Percentiles rank a stretch among this genome's conserved stretches.
Evolutionary conservation across 2,888 invertebrate species (phyloP).

Genomic region (Sinhomidia bicolor): DNA sequence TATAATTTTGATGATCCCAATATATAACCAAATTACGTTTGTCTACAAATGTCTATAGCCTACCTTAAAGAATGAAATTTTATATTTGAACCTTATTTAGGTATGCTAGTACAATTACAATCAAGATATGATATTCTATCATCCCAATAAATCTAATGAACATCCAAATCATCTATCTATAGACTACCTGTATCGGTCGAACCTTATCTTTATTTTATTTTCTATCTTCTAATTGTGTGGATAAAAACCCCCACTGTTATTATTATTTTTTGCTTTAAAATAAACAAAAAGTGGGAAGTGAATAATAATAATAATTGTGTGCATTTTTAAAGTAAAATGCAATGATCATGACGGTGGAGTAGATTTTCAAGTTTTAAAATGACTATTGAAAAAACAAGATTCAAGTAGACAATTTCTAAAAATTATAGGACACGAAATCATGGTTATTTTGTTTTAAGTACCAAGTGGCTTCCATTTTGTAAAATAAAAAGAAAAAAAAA

Average conservation of each 20-base stretch:
- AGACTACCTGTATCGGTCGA: not conserved
- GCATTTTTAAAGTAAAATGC: not conserved
- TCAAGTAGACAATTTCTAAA: conserved; percentile 24
- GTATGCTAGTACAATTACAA: not conserved
- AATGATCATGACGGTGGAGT: not conserved
- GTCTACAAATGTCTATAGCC: not conserved
- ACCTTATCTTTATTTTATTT: not conserved
- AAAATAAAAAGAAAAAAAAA: not conserved
- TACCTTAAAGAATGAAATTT: too few species aligned
- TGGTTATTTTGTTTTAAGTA: not conserved
- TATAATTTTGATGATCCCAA: not conserved
- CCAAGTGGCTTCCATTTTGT: not conserved
- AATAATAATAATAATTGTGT: not conserved
- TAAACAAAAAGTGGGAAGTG: conserved; percentile 34
- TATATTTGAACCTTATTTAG: too few species aligned
- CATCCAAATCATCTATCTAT: not conserved
- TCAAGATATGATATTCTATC: not conserved
- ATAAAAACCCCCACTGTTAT: not conserved
- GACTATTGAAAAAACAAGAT: not conserved
- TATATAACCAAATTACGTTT: not conserved
- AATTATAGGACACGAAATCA: conserved; percentile 21
- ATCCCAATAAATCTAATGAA: not conserved
- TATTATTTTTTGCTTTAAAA: not conserved
- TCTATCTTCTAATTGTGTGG: not conserved
- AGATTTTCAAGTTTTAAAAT: conserved; percentile 38